These are phyloP conservation scores for Carabus problematicus DNA, from an alignment of 2,888 invertebrate species.

Conservation along the genomic window DNA sequence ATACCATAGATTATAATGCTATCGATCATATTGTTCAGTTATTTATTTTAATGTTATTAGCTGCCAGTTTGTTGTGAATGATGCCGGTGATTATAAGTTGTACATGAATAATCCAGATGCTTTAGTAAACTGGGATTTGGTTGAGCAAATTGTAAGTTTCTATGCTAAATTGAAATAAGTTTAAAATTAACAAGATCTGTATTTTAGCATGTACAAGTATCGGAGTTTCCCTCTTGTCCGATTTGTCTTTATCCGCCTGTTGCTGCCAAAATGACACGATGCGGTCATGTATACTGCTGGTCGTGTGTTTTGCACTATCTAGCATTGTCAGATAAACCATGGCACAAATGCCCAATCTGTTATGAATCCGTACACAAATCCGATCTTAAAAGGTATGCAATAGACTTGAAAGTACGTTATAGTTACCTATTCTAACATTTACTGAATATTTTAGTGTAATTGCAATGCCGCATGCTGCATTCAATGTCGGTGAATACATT, in stretches of 20 bases:
- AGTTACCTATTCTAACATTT: slow-evolving; percentile 27
- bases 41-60: slow-evolving; percentile 60
- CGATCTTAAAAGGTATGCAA: slow-evolving; percentile 81
- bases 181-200: slow-evolving; percentile 20
- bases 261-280: slow-evolving; percentile 90
- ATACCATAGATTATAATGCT: too few relatives aligned
- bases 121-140: slow-evolving; percentile 88
- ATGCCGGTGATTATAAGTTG: slow-evolving; percentile 78
- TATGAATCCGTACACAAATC: slow-evolving; percentile 79
- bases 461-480: slow-evolving; percentile 62
- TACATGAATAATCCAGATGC: slow-evolving; percentile 86
- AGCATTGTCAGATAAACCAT: slow-evolving; percentile 81
- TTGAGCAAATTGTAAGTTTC: slow-evolving; percentile 88
- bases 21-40: too few relatives aligned
- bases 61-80: slow-evolving; percentile 94
- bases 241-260: slow-evolving; percentile 89
- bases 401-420: neutral
- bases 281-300: slow-evolving; percentile 97
- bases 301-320: slow-evolving; percentile 93
- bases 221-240: slow-evolving; percentile 80
- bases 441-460: slow-evolving; percentile 64
- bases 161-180: neutral
- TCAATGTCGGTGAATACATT: slow-evolving; percentile 71
- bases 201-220: slow-evolving; percentile 68
- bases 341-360: slow-evolving; percentile 92